Evolutionary conservation across 1,140 invertebrate species (phyloP).

Genomic region (Heterodera schachtii): DNA sequence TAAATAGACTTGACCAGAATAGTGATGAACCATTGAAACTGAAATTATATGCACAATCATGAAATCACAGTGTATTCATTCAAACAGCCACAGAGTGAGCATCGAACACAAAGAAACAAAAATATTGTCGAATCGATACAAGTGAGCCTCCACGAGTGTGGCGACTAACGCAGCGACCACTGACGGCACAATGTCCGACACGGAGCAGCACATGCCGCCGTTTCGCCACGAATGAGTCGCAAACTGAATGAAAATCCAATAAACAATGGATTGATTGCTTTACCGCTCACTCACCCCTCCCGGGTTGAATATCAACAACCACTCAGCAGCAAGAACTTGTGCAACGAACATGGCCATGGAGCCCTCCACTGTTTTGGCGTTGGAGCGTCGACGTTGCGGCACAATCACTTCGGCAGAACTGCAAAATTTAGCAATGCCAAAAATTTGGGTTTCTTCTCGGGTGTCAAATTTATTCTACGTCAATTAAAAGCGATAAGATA

Average conservation of each 20-base stretch:
- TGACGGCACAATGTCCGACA: constrained; percentile 24
- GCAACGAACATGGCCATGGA: constrained; percentile 51
- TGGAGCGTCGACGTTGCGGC: constrained; percentile 14
- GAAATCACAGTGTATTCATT: constrained; percentile 6
- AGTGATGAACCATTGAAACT: neutral
- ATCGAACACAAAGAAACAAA: constrained; percentile 44
- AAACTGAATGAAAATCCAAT: neutral
- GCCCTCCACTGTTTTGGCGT: constrained; percentile 50
- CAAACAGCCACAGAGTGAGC: constrained; percentile 30
- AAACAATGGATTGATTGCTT: too few relatives aligned
- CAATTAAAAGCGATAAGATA: too few relatives aligned
- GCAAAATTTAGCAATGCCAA: too few relatives aligned
- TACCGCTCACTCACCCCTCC: neutral
- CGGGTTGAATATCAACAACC: constrained; percentile 23
- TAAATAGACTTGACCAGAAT: too few relatives aligned
- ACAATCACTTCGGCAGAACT: constrained; percentile 12
- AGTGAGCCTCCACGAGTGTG: constrained; percentile 49
- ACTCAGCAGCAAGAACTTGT: constrained; percentile 37
- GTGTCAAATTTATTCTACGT: too few relatives aligned
- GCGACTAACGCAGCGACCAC: constrained; percentile 32
- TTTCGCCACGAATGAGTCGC: neutral
- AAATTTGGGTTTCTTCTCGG: too few relatives aligned
- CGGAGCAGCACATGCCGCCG: constrained; percentile 19
- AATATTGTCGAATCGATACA: constrained; percentile 47
- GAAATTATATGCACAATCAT: constrained; percentile 11